These are phyloP conservation scores for Chaitophorus viminalis DNA, from an alignment of 2,888 invertebrate genomes.

Conservation along the genomic window DNA sequence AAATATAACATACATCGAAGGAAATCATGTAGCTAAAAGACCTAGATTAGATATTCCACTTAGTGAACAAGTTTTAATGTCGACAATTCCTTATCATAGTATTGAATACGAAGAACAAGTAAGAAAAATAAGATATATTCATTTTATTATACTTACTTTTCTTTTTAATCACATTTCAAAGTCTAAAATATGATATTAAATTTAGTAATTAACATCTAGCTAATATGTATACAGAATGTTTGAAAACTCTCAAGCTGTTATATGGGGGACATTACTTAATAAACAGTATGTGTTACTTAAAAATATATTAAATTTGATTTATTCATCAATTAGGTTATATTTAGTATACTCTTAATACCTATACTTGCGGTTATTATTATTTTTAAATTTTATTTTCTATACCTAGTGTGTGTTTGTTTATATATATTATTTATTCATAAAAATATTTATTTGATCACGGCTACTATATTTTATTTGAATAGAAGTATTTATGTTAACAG, in stretches of 20 bases:
- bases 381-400: background rate
- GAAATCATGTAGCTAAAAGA: slow-evolving; percentile 64
- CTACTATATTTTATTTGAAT: too few relatives aligned
- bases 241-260: background rate
- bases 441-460: too few relatives aligned
- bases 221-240: background rate
- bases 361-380: background rate
- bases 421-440: too few relatives aligned
- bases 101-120: slow-evolving; percentile 67
- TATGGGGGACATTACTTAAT: background rate
- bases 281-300: too few relatives aligned
- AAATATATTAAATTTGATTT: background rate
- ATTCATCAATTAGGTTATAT: background rate
- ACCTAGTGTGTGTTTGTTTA: too few relatives aligned
- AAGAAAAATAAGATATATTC: background rate
- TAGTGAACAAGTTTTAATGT: slow-evolving; percentile 66
- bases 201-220: background rate
- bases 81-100: slow-evolving; percentile 67
- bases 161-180: background rate
- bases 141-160: background rate
- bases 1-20: slow-evolving; percentile 62
- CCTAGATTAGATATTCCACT: slow-evolving; percentile 65
- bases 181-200: background rate
- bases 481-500: too few relatives aligned
- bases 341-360: too few relatives aligned